A percentile compares a stretch with the other conserved stretches of the same genome.
phyloP scores from a whole-genome alignment of 2,797 vertebrate species.

The Sebastes alutus region DNA sequence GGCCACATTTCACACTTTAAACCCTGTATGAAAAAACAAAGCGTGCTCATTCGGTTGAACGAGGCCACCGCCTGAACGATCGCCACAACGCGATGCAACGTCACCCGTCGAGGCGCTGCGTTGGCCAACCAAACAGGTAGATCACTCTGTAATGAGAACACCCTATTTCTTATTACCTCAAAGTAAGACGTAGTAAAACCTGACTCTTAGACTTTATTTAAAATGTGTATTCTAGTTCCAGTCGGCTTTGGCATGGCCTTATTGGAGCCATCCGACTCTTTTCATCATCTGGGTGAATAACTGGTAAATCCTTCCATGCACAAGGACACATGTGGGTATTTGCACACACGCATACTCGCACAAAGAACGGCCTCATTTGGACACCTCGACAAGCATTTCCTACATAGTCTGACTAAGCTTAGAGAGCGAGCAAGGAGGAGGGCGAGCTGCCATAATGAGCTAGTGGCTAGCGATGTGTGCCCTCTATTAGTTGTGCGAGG shows the following conservation, averaged over 20 bases:
- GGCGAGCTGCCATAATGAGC: conserved; percentile 33
- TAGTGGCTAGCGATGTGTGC: conserved; percentile 6
- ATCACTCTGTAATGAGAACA: neutral
- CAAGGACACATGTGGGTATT: neutral
- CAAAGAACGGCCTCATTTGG: neutral
- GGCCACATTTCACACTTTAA: neutral
- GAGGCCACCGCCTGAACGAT: neutral
- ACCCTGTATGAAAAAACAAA: neutral
- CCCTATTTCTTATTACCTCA: neutral
- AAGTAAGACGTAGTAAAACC: neutral
- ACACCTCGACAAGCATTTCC: conserved; percentile 39
- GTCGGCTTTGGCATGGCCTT: neutral
- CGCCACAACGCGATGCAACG: neutral
- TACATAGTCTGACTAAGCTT: neutral
- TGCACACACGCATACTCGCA: neutral
- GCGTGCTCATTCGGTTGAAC: neutral
- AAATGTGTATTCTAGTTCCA: neutral
- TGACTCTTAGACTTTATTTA: neutral
- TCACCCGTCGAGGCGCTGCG: neutral
- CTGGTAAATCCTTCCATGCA: neutral
- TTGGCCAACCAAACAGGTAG: neutral
- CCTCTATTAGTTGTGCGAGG: conserved; percentile 26
- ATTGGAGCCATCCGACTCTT: neutral
- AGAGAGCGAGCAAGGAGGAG: conserved; percentile 13
- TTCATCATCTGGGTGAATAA: conserved; percentile 4